Evolutionary conservation across 2,113 vertebrate species (phyloP).

Genomic region (Bufo bufo): DNA sequence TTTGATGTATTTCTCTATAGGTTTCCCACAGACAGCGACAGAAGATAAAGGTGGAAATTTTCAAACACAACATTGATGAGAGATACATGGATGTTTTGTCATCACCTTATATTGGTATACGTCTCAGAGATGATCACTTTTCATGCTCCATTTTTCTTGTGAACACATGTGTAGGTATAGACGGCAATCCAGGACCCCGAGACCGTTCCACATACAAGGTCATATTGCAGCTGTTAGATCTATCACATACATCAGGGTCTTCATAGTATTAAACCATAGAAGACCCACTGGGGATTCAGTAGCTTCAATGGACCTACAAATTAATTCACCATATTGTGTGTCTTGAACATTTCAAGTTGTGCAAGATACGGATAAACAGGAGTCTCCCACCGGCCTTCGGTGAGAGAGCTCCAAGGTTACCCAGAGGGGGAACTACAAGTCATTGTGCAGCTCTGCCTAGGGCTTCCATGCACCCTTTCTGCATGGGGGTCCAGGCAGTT

Average conservation of each 20-base stretch:
- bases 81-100: constrained; percentile 8
- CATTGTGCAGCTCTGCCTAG: too few species aligned
- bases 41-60: constrained; percentile 7
- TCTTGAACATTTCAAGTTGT: background rate
- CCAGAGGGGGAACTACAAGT: too few species aligned
- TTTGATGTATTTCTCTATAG: background rate
- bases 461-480: too few species aligned
- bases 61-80: constrained; percentile 4
- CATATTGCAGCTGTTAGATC: background rate
- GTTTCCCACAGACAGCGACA: background rate
- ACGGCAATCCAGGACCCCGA: background rate
- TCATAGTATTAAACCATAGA: background rate
- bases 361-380: background rate
- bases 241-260: background rate
- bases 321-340: background rate
- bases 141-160: background rate
- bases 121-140: background rate
- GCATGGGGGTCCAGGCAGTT: too few species aligned
- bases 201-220: too few species aligned
- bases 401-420: too few species aligned
- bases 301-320: background rate
- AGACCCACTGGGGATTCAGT: background rate
- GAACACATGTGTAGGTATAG: background rate
- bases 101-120: background rate
- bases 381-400: too few species aligned